Evolutionary conservation across 2,113 vertebrate genomes (phyloP), one percentile per base, ranked within the genome.

Genomic region (Neotoma lepida): DNA sequence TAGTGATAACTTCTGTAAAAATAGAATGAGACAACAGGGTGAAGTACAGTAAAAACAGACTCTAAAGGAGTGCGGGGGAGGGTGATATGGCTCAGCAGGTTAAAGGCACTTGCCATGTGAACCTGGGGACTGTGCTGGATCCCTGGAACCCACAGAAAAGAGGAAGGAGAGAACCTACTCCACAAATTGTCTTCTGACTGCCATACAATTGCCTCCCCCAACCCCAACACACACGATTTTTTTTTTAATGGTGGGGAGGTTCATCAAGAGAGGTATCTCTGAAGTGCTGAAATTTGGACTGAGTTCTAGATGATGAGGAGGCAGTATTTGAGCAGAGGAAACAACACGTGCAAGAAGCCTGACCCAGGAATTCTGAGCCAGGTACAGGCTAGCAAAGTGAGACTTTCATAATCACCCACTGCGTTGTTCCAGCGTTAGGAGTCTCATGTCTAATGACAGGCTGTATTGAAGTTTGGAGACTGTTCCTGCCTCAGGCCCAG

Each of bases 341-440:
- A 78, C 14, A 89, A 88, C 88, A 87, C 64, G 15, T 71, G 33
- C 35, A 63, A 64, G 30, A 68, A 56, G 24, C 44, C 58, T 33
- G 64, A 90, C 61, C 81, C 70, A 92, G 26, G 39, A 61, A 61
- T 41, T 54, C 64, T 61, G 61, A 92, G 77, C 84, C 66, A 93
- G 13, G 22, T 56, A 54, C 70, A 82, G 56, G 76, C n/a, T 8
- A 28, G 87, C 66, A 87, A 28, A 58, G 24, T 46, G 8, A 46
- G 71, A 90, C 13, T 94, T 92, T 33, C 80, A 2, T 81, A n/a
- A 76, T 51, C 41, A 89, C 68, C 70, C 6, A n/a, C n/a, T 80
- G 66, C 33, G 87, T 26, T 39, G 17, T 93, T 30, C 54, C 74
- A 73, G 44, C 71, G 64, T 20, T 30, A 6, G 28, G 18, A 49